phyloP scores from a whole-genome alignment of 2,888 invertebrate genomes.

The Mycogona germanica region DNA sequence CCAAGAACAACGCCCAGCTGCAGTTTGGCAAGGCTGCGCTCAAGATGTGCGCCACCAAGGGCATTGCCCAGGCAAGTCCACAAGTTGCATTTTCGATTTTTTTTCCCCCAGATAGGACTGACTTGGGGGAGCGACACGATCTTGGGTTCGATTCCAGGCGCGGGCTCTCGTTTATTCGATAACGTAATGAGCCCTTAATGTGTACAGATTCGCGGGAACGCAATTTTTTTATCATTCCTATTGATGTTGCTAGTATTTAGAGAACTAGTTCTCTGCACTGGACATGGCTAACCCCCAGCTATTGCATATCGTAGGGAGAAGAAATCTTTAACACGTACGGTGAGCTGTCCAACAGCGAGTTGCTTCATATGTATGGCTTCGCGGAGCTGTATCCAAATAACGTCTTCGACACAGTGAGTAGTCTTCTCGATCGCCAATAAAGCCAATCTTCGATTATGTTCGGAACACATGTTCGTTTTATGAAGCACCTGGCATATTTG shows the following conservation, averaged over 20 bases:
- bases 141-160: too few species aligned
- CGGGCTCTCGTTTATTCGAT: too few species aligned
- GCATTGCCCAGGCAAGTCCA: constrained; percentile 4
- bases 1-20: constrained; percentile 16
- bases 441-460: too few species aligned
- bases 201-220: too few species aligned
- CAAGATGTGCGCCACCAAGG: constrained; percentile 4
- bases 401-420: constrained; percentile 2
- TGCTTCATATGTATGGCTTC: constrained; percentile 19
- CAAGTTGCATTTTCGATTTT: not conserved
- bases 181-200: too few species aligned
- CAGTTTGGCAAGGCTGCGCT: constrained; percentile 4
- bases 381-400: constrained; percentile 14
- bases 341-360: constrained; percentile 9
- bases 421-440: not conserved
- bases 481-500: not conserved
- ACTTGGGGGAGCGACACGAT: too few species aligned
- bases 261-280: not conserved
- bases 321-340: constrained; percentile 18
- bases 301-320: constrained; percentile 6
- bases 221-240: too few species aligned
- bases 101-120: too few species aligned
- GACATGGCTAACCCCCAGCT: too few species aligned
- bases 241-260: too few species aligned
- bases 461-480: too few species aligned